Evolutionary conservation across 2,888 invertebrate species (phyloP), one percentile per base, ranked within the genome.

Genomic region (Drosophila tanythrix): DNA sequence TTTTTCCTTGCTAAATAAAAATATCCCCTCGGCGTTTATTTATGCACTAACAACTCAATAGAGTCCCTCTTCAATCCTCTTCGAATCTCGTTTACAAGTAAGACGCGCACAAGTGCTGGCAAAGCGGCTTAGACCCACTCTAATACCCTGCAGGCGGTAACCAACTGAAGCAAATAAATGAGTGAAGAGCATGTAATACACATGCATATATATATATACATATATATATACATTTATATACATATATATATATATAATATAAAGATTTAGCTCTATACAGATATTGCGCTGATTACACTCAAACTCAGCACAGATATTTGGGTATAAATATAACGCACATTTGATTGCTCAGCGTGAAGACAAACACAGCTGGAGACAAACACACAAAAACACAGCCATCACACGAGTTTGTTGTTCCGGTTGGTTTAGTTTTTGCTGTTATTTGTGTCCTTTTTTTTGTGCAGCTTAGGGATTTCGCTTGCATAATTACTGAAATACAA

Each of bases 401-500:
- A 46, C 31, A 25, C 53, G 56, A 50, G 36, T 62, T 35, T 59
- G 69, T 57, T 60, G 59, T 53, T 40, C 15, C 10, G 51, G 35
- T 48, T 53, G 36, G 15, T 15, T 40, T 29, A 29, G 10, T 40
- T 60, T 62, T 43, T 52, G 25, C 27, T 50, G 25, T 25, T 46
- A 46, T 46, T 46, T 46, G 25, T 46, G 46, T 15, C 15, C 46
- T 51, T 48, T 55, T 33, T 53, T 70, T 57, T 51, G 60, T 48
- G 40, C 60, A 51, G 48, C 60, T 76, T 36, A 46, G 81, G 82
- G 76, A 82, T 72, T 81, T 71, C 2, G 65, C 50, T 66, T 68
- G 82, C 81, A 75, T 86, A 88, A 87, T 88, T 87, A 88, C 86
- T 83, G 81, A 70, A 82, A 81, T 70, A 86, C 88, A 83, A 86